These are phyloP conservation scores for Morus bassanus DNA, from an alignment of 2,797 vertebrate genomes.

Conservation along the genomic window DNA sequence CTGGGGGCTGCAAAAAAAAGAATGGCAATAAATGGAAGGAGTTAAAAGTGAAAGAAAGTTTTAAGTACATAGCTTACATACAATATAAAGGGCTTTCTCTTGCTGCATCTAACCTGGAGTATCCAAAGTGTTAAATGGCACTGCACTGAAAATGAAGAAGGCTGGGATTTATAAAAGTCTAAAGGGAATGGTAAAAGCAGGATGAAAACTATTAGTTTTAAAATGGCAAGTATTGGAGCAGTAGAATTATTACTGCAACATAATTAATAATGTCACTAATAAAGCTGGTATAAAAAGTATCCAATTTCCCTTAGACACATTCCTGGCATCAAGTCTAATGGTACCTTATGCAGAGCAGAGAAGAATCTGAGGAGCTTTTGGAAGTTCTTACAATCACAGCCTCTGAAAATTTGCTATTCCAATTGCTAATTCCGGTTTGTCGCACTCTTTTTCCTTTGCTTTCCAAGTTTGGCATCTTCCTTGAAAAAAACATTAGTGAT, in stretches of 20 bases:
- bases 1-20: not conserved
- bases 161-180: not conserved
- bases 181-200: not conserved
- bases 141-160: not conserved
- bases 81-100: not conserved
- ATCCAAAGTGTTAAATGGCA: not conserved
- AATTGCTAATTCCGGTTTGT: not conserved
- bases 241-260: not conserved
- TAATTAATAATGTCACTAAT: not conserved
- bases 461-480: not conserved
- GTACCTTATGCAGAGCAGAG: not conserved
- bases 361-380: not conserved
- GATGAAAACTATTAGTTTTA: not conserved
- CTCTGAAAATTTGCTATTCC: not conserved
- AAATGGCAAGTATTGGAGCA: not conserved
- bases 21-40: not conserved
- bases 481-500: not conserved
- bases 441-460: not conserved
- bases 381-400: not conserved
- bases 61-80: not conserved
- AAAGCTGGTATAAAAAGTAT: not conserved
- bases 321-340: not conserved
- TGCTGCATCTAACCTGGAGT: not conserved
- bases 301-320: not conserved
- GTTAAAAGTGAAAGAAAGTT: not conserved